phyloP scores from a whole-genome alignment of 2,797 vertebrate species.

The Argyrosomus regius region DNA sequence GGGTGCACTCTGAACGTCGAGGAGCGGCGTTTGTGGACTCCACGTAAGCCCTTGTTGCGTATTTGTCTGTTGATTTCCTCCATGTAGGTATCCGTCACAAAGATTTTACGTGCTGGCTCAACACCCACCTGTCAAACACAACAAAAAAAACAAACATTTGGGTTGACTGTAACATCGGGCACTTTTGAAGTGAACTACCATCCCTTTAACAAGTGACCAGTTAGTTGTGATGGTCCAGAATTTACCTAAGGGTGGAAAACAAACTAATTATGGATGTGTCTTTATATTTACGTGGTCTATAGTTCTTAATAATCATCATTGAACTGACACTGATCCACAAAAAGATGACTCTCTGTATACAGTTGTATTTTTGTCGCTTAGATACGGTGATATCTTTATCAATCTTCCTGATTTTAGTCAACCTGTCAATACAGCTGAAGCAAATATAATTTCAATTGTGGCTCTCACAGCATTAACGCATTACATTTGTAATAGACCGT shows the following conservation, averaged over 20 bases:
- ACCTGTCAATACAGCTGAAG: too few species aligned
- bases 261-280: background rate
- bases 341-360: too few species aligned
- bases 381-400: too few species aligned
- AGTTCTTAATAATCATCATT: background rate
- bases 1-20: constrained; percentile 79
- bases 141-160: constrained; percentile 15
- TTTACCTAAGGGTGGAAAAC: background rate
- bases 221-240: background rate
- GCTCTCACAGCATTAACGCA: too few species aligned
- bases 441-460: too few species aligned
- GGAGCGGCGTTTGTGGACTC: constrained; percentile 79
- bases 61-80: constrained; percentile 87
- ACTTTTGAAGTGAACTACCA: background rate
- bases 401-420: too few species aligned
- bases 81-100: constrained; percentile 84
- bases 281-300: background rate
- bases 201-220: background rate
- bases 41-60: constrained; percentile 80
- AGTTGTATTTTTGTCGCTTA: too few species aligned
- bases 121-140: constrained; percentile 69
- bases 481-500: too few species aligned
- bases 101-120: constrained; percentile 82
- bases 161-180: background rate
- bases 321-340: background rate